phyloP scores from a whole-genome alignment of 2,797 vertebrate genomes.

The Tinamus major region DNA sequence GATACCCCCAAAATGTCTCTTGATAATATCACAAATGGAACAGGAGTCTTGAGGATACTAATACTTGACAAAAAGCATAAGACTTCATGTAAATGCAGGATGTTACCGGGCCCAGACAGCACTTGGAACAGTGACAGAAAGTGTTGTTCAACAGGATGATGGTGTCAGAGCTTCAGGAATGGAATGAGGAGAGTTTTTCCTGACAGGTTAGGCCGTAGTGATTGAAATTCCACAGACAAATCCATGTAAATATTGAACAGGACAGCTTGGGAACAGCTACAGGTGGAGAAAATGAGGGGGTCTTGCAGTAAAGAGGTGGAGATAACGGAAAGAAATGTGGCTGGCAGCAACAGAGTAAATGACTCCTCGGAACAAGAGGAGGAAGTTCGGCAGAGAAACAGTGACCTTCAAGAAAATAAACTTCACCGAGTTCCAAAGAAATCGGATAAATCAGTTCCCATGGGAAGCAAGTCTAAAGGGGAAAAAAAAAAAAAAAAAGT shows the following conservation, averaged over 20 bases:
- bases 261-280: too few species aligned
- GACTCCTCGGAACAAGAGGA: background rate
- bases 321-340: accelerated
- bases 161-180: background rate
- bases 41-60: background rate
- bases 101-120: background rate
- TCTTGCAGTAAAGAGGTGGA: background rate
- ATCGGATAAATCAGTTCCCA: background rate
- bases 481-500: accelerated
- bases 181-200: background rate
- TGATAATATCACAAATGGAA: background rate
- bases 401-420: background rate
- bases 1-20: background rate
- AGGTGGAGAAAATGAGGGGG: background rate
- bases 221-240: too few species aligned
- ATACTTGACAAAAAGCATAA: background rate
- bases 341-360: background rate
- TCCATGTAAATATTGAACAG: too few species aligned
- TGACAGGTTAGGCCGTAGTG: too few species aligned
- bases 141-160: background rate
- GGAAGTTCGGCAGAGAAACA: accelerated
- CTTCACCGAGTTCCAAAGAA: accelerated
- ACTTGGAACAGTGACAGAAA: background rate
- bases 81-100: background rate
- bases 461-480: background rate